Evolutionary conservation across 2,113 vertebrate species (phyloP).

Genomic region (human (Homo sapiens)): GRCh38 chr5:123134501-123135000

Average conservation of each 20-base stretch:
- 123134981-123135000: background rate
- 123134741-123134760: background rate
- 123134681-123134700: slow-evolving; percentile 41
- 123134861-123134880: slow-evolving; percentile 3
- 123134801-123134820: background rate
- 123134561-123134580: slow-evolving; percentile 18
- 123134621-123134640: slow-evolving; percentile 45
- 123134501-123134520: background rate
- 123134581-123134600: background rate
- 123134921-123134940: background rate
- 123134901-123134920: background rate
- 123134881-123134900: background rate
- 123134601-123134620: slow-evolving; percentile 39
- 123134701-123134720: background rate
- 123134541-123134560: slow-evolving; percentile 46
- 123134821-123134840: background rate
- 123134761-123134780: slow-evolving; percentile 29
- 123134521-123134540: slow-evolving; percentile 39
- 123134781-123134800: slow-evolving; percentile 21
- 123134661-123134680: slow-evolving; percentile 27
- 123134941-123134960: background rate
- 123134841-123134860: background rate
- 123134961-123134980: slow-evolving; percentile 10
- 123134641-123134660: slow-evolving; percentile 52
- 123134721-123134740: slow-evolving; percentile 43